Evolutionary conservation across 2,888 invertebrate genomes (phyloP), one percentile per base, ranked within the genome.

Genomic region (Nemotelus nigrinus): DNA sequence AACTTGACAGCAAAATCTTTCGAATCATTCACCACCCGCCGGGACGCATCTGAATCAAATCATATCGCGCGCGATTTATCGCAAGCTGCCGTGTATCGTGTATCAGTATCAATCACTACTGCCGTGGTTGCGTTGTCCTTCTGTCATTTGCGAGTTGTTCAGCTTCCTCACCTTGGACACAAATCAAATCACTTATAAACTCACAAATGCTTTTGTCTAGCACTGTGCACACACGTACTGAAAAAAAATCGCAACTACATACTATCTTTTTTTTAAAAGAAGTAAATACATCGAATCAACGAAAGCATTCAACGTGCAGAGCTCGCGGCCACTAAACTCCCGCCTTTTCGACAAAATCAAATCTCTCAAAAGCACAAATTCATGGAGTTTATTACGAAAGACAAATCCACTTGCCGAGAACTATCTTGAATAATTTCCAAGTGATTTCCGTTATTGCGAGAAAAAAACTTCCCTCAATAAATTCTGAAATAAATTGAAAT

Each of bases 81-180:
- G 58, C 58, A 58, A 7, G 25, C 5, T 4, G 25, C 63, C 6
- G 43, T 10, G 63, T 43, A 43, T 63, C 63, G 41, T 25, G 0
- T 25, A 25, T 25, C 25, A 25, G 25, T 25, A 25, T 25, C 25
- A 25, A 25, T 25, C 25, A 25, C 25, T 25, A 25, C 25, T 25
- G 25, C 2, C 63, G 63, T 63, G 41, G 63, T 25, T 5, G 41
- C 7, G 8, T 65, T 47, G 65, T 53, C 70, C 55, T 70, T 55
- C 50, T 55, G 10, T 43, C 53, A 70, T 43, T 55, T 53, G 70
- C 3, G 60, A 8, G 65, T 55, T 70, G 55, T 55, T 6, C 41
- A 70, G 55, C 53, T 70, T 55, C 70, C 55, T 70, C 70, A 55
- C 70, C 55, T 70, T 70, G 70, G 39, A 55, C 53, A 53, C 53